These are phyloP conservation scores for Parnassius mnemosyne DNA, from an alignment of 2,888 invertebrate genomes.

Conservation along the genomic window DNA sequence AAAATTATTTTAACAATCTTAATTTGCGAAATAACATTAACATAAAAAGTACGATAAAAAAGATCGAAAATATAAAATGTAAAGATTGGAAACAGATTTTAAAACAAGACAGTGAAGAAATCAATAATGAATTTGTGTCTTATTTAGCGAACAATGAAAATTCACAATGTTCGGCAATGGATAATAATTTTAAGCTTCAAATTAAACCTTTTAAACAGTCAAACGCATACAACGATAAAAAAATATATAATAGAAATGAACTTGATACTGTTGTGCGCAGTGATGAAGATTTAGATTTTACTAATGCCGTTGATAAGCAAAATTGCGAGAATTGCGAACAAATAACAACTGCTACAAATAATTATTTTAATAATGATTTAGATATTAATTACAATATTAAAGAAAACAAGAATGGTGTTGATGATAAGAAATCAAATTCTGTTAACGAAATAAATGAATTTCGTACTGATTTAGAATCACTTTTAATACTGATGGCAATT, in stretches of 20 bases:
- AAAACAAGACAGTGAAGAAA: conserved; percentile 20
- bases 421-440: conserved; percentile 21
- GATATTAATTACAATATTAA: conserved; percentile 20
- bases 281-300: neutral
- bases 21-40: conserved; percentile 56
- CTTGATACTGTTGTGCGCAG: neutral
- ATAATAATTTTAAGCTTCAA: conserved; percentile 51
- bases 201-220: conserved; percentile 2
- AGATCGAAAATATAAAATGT: conserved; percentile 33
- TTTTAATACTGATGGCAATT: conserved; percentile 64
- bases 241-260: conserved; percentile 28
- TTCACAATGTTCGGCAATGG: conserved; percentile 43
- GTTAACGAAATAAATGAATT: conserved; percentile 21
- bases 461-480: conserved; percentile 53
- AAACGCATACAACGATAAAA: neutral
- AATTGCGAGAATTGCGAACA: conserved; percentile 13
- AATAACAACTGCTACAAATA: neutral
- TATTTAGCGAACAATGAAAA: conserved; percentile 42
- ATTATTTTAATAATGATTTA: neutral
- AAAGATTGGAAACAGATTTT: conserved; percentile 23
- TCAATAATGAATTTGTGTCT: conserved; percentile 39
- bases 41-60: conserved; percentile 41
- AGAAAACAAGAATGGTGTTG: conserved; percentile 16
- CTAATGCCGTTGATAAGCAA: neutral
- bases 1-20: conserved; percentile 50